Evolutionary conservation across 1,140 invertebrate genomes (phyloP), one percentile per base, ranked within the genome.

Genomic region (Episyrphus balteatus): DNA sequence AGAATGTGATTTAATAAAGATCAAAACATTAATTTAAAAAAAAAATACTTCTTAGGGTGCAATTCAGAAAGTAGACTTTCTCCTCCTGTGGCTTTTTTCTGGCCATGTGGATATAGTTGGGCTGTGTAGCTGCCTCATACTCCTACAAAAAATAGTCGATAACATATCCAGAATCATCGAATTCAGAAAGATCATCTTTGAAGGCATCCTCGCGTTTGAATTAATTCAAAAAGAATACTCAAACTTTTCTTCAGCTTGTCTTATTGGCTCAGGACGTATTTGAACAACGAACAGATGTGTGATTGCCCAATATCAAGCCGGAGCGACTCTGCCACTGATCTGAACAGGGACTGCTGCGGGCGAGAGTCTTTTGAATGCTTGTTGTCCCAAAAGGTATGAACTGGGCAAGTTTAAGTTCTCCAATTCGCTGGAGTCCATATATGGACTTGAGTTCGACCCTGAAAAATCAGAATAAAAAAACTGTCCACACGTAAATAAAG

Each of bases 311-410:
- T 88, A 99, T 92, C 9, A 98, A 77, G 6, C 94, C 95, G 33
- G 92, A 97, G n/a, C n/a, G 6, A 99, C 94, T 51, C 93, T 78
- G 72, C 98, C 92, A 26, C 89, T 84, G 48, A 90, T 90, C 69
- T 90, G 87, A 47, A 98, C 88, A 59, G 1, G 95, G 95, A 8
- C 92, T 97, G 63, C 94, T 92, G 45, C 88, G 76, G 0, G 93
- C 96, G 3, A 98, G 72, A 10, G 93, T 93, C 40, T 98, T 93
- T 75, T 98, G 94, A 52, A 98, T 96, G 64, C 91, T 93, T 1
- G 92, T 92, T 12, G 95, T 94, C 34, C 92, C 92, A 94, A 94
- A 98, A 1, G 92, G 92, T 56, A 98, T 97, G 68, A 98, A 98
- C 61, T 94, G 86, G 0, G 91, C 92, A 50, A 97, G 71, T 72